Evolutionary conservation across 53 echinoderm and acorn worm species (phyloP).

Genomic region (Patiria pectinifera): DNA sequence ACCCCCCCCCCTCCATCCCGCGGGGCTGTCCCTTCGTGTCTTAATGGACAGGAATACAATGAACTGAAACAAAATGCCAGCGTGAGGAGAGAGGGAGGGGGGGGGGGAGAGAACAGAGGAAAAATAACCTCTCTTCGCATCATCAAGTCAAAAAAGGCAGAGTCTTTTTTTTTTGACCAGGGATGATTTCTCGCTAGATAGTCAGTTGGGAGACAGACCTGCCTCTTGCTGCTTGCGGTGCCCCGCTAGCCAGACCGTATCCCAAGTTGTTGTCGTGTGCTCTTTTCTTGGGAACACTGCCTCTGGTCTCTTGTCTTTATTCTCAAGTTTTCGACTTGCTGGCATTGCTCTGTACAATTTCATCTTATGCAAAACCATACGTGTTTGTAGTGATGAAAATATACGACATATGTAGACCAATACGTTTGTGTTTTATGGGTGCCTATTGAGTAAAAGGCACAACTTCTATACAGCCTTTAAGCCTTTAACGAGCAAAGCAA

Average conservation of each 20-base stretch:
- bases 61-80: slow-evolving; percentile 5
- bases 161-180: not conserved
- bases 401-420: not conserved
- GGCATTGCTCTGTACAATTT: not conserved
- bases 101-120: not conserved
- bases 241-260: not conserved
- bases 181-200: slow-evolving; percentile 46
- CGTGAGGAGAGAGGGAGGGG: not conserved
- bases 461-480: too few relatives aligned
- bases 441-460: not conserved
- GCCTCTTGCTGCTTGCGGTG: slow-evolving; percentile 7
- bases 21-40: slow-evolving; percentile 17
- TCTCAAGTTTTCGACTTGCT: not conserved
- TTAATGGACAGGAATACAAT: slow-evolving; percentile 52
- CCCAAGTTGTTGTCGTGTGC: not conserved
- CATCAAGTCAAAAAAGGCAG: slow-evolving; percentile 40
- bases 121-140: not conserved
- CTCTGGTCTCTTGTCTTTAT: not conserved
- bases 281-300: not conserved
- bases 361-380: not conserved
- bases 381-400: slow-evolving; percentile 7
- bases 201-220: not conserved
- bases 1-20: not conserved
- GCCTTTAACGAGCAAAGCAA: too few relatives aligned
- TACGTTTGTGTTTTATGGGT: not conserved